Percentiles rank a stretch among this genome's conserved stretches.
These are phyloP conservation scores for Lasioglossum villosulum DNA, from an alignment of 2,888 invertebrate genomes.

Conservation along the genomic window DNA sequence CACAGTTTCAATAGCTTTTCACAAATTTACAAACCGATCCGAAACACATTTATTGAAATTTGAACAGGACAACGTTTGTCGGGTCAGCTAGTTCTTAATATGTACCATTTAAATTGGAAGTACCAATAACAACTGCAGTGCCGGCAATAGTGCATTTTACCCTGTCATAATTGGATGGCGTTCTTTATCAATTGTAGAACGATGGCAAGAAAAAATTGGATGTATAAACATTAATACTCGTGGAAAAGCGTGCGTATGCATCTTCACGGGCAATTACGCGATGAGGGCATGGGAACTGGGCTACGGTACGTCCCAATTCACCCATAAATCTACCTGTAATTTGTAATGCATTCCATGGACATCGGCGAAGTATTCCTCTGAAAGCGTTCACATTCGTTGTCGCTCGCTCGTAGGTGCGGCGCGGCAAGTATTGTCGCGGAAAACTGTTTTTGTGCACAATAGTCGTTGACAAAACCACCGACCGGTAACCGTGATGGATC, in stretches of 20 bases:
- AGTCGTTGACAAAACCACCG: constrained; percentile 63
- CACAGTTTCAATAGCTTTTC: too few species aligned
- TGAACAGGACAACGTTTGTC: too few species aligned
- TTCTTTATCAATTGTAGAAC: background rate
- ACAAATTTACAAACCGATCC: too few species aligned
- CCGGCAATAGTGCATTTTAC: too few species aligned
- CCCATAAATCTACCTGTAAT: constrained; percentile 71
- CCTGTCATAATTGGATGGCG: background rate
- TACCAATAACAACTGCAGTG: too few species aligned
- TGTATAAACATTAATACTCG: background rate
- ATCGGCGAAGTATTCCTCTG: constrained; percentile 52
- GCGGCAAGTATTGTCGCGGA: constrained; percentile 70
- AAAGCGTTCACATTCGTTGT: constrained; percentile 52
- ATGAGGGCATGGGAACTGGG: constrained; percentile 69
- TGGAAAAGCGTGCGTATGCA: constrained; percentile 35
- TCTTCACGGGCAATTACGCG: constrained; percentile 69
- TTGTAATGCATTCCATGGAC: constrained; percentile 69
- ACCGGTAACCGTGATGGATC: constrained; percentile 69
- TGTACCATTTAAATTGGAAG: too few species aligned
- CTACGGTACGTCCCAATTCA: constrained; percentile 63
- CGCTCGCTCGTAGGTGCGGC: constrained; percentile 65
- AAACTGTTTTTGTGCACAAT: constrained; percentile 72
- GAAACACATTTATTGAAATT: too few species aligned
- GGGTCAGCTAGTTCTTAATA: too few species aligned
- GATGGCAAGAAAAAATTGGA: background rate